A percentile compares a stretch with the other conserved stretches of the same genome.
Conservation (phyloP, 1,140 invertebrate genomes). For the Lethocerus indicus region DNA sequence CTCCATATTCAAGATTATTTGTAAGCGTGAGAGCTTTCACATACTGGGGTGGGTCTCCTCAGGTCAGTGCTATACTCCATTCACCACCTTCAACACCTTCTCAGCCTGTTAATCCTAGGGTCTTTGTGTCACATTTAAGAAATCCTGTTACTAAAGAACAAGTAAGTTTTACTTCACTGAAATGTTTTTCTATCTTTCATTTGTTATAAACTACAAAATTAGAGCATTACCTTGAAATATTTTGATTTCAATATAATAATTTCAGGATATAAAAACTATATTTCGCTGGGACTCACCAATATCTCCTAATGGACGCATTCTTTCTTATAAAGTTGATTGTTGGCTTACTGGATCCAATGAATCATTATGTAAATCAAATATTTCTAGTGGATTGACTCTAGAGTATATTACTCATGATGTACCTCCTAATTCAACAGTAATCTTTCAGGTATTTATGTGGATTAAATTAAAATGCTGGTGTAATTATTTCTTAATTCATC, state of each 20-base stretch:
- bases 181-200: too few relatives aligned
- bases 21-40: slow-evolving; percentile 63
- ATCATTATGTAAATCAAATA: slow-evolving; percentile 19
- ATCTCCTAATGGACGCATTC: slow-evolving; percentile 52
- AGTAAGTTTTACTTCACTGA: too few relatives aligned
- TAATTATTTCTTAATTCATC: slow-evolving; percentile 4
- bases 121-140: slow-evolving; percentile 48
- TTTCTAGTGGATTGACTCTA: slow-evolving; percentile 14
- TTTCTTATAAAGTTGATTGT: slow-evolving; percentile 50
- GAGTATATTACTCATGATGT: slow-evolving; percentile 40
- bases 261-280: slow-evolving; percentile 19
- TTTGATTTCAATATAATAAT: background rate
- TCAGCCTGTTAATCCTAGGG: slow-evolving; percentile 45
- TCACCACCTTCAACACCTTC: slow-evolving; percentile 55
- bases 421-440: slow-evolving; percentile 44
- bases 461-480: background rate
- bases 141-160: too few relatives aligned
- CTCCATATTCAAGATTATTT: slow-evolving; percentile 47
- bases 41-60: slow-evolving; percentile 58
- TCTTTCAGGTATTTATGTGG: slow-evolving; percentile 39
- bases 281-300: slow-evolving; percentile 58
- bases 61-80: slow-evolving; percentile 33
- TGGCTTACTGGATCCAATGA: slow-evolving; percentile 31
- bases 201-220: too few relatives aligned
- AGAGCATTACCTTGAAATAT: too few relatives aligned